Evolutionary conservation across 2,888 invertebrate species (phyloP), one percentile per base, ranked within the genome.

Genomic region (Cotesia congregata): DNA sequence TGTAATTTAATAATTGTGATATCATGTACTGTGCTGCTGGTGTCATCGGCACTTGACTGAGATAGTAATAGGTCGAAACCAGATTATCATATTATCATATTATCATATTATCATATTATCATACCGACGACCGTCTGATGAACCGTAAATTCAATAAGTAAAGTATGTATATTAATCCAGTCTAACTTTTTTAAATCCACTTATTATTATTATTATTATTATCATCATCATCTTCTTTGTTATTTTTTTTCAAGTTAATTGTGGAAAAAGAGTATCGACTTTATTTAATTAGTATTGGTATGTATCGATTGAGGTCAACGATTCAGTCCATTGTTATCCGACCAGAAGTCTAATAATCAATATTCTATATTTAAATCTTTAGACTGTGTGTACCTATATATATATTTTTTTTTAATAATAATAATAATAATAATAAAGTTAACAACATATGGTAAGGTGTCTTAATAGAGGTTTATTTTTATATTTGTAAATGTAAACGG

Each of bases 261-360:
- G 74, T 40, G 65, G 67, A 59, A 67, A 40, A 74, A 77, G 70
- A 70, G 70, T 65, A 77, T 74, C 70, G 60, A 70, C 74, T 74
- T 50, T 50, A 50, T 50, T 30, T 30, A 4, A 30, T 30, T 30
- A 30, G 30, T 30, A 30, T 30, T 30, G 9, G 50, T 50, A 30
- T 4, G 6, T 74, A 65, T 65, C 59, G 67, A 71, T 77, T 74
- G 50, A 41, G 71, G 77, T 74, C 74, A 61, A 30, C 5, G 30
- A 72, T 38, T 39, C 62, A 9, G 40, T 4, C 40, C 30, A 50
- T 67, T 50, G 6, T 50, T 73, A 12, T 65, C 20, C 40, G 20
- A 73, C 50, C 20, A 64, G 12, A 73, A 72, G 39, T 71, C n/a
- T 15, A 41, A 62, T 17, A 62, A n/a, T 39, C 38, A 12, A 12